Evolutionary conservation across 2,113 vertebrate genomes (phyloP), one percentile per base, ranked within the genome.

Genomic region (Dasypus novemcinctus): DNA sequence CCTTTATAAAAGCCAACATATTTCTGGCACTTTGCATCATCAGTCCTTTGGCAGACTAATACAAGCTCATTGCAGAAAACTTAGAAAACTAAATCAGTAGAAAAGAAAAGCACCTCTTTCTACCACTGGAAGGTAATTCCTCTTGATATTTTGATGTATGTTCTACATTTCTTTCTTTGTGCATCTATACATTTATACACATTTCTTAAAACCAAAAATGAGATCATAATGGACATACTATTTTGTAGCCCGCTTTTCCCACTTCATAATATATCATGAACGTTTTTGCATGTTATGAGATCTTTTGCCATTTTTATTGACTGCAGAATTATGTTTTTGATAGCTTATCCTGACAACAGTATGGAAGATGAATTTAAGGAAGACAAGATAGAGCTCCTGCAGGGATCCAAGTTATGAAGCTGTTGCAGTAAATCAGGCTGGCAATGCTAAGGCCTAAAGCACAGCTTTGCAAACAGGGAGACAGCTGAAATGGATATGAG

Each of bases 301-400:
- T 74, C 68, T 96, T 93, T 89, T 95, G 91, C 69, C 84, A 59
- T 75, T 93, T 95, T 96, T 94, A 92, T 79, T 93, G 93, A 92
- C 87, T 90, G 21, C 57, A 75, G 85, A 84, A 96, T 92, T 87
- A 90, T 0, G 2, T 78, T 93, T 87, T 86, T 63, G 90, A 83
- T 95, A 57, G 93, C 87, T 91, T 72, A 87, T 86, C 95, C 54
- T 72, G 75, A 74, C 76, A 83, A 74, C 20, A 20, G 80, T 17
- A 14, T 74, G 79, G 81, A 96, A 93, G 43, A 88, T 86, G 91
- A 87, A 81, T 92, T 92, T 86, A 87, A 87, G 84, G 75, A 87
- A 86, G 85, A 61, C 63, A 87, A 82, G 80, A 93, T 20, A 87
- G 91, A 93, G 41, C 25, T 87, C 74, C 83, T 57, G 31, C 31